Evolutionary conservation across 1,140 invertebrate species (phyloP), one percentile per base, ranked within the genome.

Genomic region (Harlomillsia oculata): DNA sequence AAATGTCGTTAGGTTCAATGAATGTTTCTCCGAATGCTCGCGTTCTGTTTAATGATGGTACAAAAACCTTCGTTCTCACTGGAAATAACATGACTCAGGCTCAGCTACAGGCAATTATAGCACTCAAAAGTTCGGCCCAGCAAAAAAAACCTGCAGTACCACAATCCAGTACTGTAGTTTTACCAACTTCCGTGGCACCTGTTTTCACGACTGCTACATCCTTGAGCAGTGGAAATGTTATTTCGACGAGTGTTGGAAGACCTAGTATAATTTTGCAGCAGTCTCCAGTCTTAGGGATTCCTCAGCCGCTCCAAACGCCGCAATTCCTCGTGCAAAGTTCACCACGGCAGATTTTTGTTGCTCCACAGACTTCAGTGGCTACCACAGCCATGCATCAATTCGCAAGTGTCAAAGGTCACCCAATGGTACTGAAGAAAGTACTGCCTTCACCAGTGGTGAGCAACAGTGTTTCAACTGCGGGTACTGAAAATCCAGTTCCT

Each of bases 351-450:
- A 66, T 59, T 11, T 58, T 63, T 26, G 56, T 58, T 21, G 62
- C 65, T 20, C 63, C 63, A 30, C 65, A 62, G 28, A 8, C 55
- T 41, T 16, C 55, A 57, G 9, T 48, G 4, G 6, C 5, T 13
- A 39, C 5, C 44, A 9, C 49, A 53, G 25, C 40, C 20, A 13
- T 36, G 5, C 40, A 55, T 3, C 84, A 87, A 67, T 71, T 89
- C n/a, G 83, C 85, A 2, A 86, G 83, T 5, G 80, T 87, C 6
- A 83, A 84, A 66, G 86, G 86, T 0, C 87, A 89, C 62, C 86
- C 89, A 71, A 84, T 89, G 14, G 69, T 82, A 6, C 84, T 89
- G 5, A 58, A 55, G 20, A 57, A 57, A 44, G 36, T 48, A 18
- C 16, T 48, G 18, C n/a, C n/a, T n/a, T n/a, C n/a, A n/a, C n/a